Evolutionary conservation across 2,888 invertebrate genomes (phyloP), one percentile per base, ranked within the genome.

Genomic region (Blastobasis adustella): DNA sequence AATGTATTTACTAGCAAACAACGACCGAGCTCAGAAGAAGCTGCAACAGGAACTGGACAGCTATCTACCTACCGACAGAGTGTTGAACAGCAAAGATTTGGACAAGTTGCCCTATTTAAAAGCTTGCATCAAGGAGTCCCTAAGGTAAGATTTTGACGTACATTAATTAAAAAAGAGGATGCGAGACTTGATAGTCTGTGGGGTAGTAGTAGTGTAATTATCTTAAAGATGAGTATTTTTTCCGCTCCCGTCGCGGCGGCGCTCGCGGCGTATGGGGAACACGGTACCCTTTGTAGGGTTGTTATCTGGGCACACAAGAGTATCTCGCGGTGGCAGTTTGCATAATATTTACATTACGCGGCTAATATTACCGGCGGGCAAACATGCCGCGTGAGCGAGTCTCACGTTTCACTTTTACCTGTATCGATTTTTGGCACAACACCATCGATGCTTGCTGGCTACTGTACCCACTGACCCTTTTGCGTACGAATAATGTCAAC

Each of bases 51-150:
- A 95, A 79, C 74, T 94, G 40, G 85, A 89, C 58, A 70, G 69
- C 38, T 79, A 90, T 54, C 79, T 93, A 56, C 91, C 93, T 7
- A 73, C 68, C 54, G 74, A 74, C 39, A 89, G 90, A 69, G 78
- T 89, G 58, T 82, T 94, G 59, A 90, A 90, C 60, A 88, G 90
- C 60, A 84, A 87, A 58, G 90, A 90, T 60, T 88, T 94, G 64
- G 92, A 93, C 59, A 90, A 89, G 60, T 83, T 94, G 69, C 92
- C 92, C 38, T 95, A 93, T 76, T 84, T 95, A 52, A 91, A 91
- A 63, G 94, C 94, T 36, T 95, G 94, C 69, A 91, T 95, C 58
- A 95, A 94, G 74, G 95, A 95, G 81, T 91, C 94, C 1, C 78
- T 94, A 63, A 90, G 94, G 93, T 93, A 71, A 69, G 75, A 42